Percentiles rank a stretch among this genome's conserved stretches.
phyloP scores from a whole-genome alignment of 2,888 invertebrate genomes.

The Xestobium rufovillosum region DNA sequence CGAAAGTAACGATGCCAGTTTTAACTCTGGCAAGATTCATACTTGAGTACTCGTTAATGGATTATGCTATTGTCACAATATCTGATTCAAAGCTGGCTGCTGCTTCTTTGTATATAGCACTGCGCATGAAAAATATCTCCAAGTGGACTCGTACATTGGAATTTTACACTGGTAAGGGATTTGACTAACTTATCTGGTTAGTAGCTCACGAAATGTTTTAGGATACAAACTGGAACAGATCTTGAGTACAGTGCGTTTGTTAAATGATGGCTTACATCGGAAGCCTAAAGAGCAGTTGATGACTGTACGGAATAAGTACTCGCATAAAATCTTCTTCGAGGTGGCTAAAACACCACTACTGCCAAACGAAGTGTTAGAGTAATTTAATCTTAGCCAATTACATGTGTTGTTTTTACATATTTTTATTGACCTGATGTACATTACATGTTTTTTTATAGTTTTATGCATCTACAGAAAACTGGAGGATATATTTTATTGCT shows the following conservation, averaged over 20 bases:
- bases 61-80: conserved; percentile 69
- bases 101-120: conserved; percentile 78
- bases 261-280: conserved; percentile 71
- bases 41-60: conserved; percentile 87
- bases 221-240: conserved; percentile 73
- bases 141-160: conserved; percentile 68
- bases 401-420: conserved; percentile 12
- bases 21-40: conserved; percentile 92
- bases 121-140: conserved; percentile 73
- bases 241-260: conserved; percentile 57
- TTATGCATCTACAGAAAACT: no score
- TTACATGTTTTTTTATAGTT: no score
- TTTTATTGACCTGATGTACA: conserved; percentile 16
- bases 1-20: conserved; percentile 80
- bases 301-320: conserved; percentile 88
- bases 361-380: conserved; percentile 31
- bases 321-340: conserved; percentile 88
- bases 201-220: no score
- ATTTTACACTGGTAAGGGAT: conserved; percentile 63
- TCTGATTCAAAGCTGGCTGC: conserved; percentile 89
- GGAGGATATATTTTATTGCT: no score
- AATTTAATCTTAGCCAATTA: conserved; percentile 10
- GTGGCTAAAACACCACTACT: conserved; percentile 75
- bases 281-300: conserved; percentile 72
- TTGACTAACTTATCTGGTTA: conserved; percentile 3